Base-by-base conservation (phyloP, 2,888 invertebrate genomes). In the Pristionchus exspectatus region DNA sequence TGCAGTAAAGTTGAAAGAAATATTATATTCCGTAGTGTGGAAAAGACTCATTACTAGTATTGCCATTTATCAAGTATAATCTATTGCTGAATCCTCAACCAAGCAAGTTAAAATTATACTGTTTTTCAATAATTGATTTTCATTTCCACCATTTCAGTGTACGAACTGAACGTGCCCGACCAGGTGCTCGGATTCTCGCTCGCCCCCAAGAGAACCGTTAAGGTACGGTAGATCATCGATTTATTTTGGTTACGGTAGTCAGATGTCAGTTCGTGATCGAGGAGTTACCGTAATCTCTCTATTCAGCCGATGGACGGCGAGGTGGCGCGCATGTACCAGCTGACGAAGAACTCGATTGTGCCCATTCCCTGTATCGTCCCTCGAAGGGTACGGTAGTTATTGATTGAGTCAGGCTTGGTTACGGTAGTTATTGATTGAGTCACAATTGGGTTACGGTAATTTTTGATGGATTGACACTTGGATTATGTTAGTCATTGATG, bases 331-430 rank as follows among this genome's bases (percentile, higher is more conserved):
- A 96, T 98, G 84, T 96, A 98, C 89, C 97, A 98, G 95, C 96
- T 98, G 90, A 97, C 98, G 9, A 97, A 97, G 90, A 97, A 97
- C 90, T 97, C 97, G 92, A 97, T 98, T 77, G 97, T 98, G 94
- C 98, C 98, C 30, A 97, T 98, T 92, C 98, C 98, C 96, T 98
- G 98, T 96, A 98, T 98, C 96, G 98, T 98, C 93, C 98, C 98
- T 21, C 96, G 98, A 94, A 97, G 98, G 96, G 97, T 98, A 94
- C 92, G 95, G 90, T 83, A 24, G 56, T 72, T 63, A 27, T 84
- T 59, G 59, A 59, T 85, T 85, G 24, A 56, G 30, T 7, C 3
- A 38, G 4, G 4, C 38, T 44, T 44, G 44, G 44, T 44, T 44
- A 44, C 27, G 12, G 16, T 30, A 81, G 12, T 81, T 54, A 38